Conservation (phyloP, 2,113 vertebrate species). For the Clarias batrachus region DNA sequence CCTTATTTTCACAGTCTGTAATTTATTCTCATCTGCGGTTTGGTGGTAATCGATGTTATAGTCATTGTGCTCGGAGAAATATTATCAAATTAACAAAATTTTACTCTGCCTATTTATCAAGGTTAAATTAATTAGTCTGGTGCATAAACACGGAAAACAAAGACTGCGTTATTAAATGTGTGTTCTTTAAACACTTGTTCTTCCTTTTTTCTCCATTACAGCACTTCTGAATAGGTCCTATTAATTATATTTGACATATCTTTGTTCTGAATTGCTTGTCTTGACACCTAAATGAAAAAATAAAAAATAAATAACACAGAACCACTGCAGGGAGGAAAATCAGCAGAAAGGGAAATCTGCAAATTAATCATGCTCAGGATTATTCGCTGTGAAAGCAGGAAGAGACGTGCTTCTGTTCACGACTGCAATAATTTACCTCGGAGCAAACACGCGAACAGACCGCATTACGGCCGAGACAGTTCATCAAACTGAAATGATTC, state of each 20-base stretch:
- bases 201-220: constrained; percentile 20
- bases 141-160: neutral
- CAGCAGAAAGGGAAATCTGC: constrained; percentile 53
- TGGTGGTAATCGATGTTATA: neutral
- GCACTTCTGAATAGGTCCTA: constrained; percentile 46
- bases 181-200: constrained; percentile 30
- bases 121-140: neutral
- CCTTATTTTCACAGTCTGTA: neutral
- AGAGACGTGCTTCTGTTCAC: constrained; percentile 54
- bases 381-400: constrained; percentile 59
- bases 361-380: constrained; percentile 70
- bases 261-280: constrained; percentile 41
- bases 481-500: constrained; percentile 42
- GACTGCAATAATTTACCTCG: constrained; percentile 36
- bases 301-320: constrained; percentile 13
- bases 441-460: constrained; percentile 49
- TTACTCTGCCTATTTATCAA: neutral
- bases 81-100: neutral
- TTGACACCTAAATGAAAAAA: constrained; percentile 50
- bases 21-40: no score
- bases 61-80: neutral
- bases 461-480: constrained; percentile 42
- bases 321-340: constrained; percentile 41
- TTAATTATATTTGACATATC: constrained; percentile 52
- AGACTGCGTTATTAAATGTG: neutral